Conservation (phyloP, 2,797 vertebrate species). For the Urophycis tenuis region DNA sequence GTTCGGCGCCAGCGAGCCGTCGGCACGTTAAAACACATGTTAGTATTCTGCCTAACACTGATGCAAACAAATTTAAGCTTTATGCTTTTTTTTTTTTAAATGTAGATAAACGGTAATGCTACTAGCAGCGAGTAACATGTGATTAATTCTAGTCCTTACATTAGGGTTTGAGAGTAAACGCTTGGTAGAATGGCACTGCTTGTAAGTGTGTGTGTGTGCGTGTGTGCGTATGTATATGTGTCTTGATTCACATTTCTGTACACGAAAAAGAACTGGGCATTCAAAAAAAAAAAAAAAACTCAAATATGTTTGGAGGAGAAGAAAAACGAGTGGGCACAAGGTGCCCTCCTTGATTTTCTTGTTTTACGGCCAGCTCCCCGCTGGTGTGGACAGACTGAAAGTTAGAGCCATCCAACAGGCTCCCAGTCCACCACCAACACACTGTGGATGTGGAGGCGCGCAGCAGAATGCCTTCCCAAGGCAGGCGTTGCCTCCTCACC, state of each 20-base stretch:
- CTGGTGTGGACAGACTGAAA: conserved; percentile 41
- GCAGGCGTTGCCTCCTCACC: conserved; percentile 19
- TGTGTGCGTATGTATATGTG: conserved; percentile 43
- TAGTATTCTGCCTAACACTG: conserved; percentile 62
- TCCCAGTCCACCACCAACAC: neutral
- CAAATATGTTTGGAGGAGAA: neutral
- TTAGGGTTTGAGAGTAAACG: conserved; percentile 67
- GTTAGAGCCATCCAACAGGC: conserved; percentile 16
- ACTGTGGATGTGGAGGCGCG: conserved; percentile 3
- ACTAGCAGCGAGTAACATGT: conserved; percentile 65
- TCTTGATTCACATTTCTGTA: conserved; percentile 43
- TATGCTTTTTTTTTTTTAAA: conserved; percentile 70
- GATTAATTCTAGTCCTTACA: conserved; percentile 71
- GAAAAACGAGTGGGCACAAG: neutral
- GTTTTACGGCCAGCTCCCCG: conserved; percentile 24
- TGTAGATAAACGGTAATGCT: conserved; percentile 66
- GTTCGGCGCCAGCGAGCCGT: conserved; percentile 45
- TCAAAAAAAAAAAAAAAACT: neutral
- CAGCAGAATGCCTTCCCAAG: neutral
- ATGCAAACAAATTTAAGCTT: conserved; percentile 71
- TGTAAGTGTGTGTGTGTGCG: conserved; percentile 46
- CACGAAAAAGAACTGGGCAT: conserved; percentile 14
- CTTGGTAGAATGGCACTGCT: conserved; percentile 68
- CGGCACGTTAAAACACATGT: conserved; percentile 35
- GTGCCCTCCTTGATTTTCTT: conserved; percentile 28